Percentiles rank a stretch among this genome's conserved stretches.
Conservation (phyloP, 2,888 invertebrate species). For the Orthosia gothica region DNA sequence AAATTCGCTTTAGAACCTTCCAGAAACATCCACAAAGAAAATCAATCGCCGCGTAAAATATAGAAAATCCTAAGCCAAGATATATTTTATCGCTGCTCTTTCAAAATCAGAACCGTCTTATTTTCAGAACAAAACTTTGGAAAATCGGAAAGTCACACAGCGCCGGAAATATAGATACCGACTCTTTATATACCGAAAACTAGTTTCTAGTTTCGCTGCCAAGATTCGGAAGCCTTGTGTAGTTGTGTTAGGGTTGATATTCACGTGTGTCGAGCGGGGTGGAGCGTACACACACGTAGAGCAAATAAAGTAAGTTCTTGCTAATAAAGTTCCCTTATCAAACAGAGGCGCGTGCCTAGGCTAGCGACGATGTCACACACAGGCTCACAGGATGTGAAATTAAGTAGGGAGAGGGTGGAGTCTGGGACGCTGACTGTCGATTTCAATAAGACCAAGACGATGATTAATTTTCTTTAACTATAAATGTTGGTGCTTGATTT, state of each 20-base stretch:
- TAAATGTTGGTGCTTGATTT: background rate
- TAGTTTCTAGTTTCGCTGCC: constrained; percentile 35
- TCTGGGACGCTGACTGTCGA: background rate
- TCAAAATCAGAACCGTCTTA: constrained; percentile 61
- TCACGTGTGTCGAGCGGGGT: constrained; percentile 14
- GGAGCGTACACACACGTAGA: constrained; percentile 65
- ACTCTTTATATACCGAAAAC: constrained; percentile 46
- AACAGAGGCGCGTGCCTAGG: constrained; percentile 76
- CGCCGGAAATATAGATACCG: constrained; percentile 58
- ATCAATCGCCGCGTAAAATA: constrained; percentile 62
- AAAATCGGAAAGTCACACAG: constrained; percentile 62
- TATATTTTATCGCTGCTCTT: constrained; percentile 60
- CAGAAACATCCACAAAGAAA: constrained; percentile 63
- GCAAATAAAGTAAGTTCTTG: constrained; percentile 77
- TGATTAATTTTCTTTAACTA: background rate
- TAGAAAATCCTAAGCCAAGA: constrained; percentile 59
- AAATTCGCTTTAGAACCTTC: constrained; percentile 61
- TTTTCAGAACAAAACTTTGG: constrained; percentile 63
- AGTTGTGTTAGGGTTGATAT: constrained; percentile 28
- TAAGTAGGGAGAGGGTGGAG: background rate
- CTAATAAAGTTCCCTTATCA: constrained; percentile 84
- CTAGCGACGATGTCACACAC: constrained; percentile 60
- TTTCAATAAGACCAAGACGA: background rate
- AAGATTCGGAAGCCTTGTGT: constrained; percentile 17
- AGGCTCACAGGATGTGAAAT: constrained; percentile 1